A percentile compares a stretch with the other conserved stretches of the same genome.
These are phyloP conservation scores for Platysteira castanea DNA, from an alignment of 2,113 vertebrate genomes.

Conservation along the genomic window DNA sequence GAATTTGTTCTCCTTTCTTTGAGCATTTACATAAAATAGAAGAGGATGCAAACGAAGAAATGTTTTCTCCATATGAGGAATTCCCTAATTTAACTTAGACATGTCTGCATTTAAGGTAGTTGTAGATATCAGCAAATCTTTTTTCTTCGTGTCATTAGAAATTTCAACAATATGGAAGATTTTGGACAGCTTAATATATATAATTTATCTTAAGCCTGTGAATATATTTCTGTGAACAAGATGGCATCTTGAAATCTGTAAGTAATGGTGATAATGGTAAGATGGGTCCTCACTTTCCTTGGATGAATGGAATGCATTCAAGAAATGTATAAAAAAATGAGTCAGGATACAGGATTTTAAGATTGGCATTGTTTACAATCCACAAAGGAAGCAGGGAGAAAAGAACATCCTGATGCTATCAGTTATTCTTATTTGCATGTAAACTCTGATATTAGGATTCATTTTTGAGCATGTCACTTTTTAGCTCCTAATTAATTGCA, in stretches of 20 bases:
- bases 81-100: constrained; percentile 12
- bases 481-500: constrained; percentile 72
- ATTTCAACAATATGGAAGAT: not conserved
- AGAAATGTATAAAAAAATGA: not conserved
- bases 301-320: not conserved
- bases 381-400: constrained; percentile 34
- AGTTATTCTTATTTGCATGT: constrained; percentile 33
- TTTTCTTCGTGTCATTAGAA: not conserved
- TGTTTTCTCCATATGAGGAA: not conserved
- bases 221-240: constrained; percentile 2
- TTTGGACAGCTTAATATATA: not conserved
- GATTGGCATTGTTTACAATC: not conserved
- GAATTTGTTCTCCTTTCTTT: constrained; percentile 35
- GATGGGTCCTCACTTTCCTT: not conserved
- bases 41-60: constrained; percentile 40
- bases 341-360: not conserved
- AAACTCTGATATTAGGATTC: constrained; percentile 52
- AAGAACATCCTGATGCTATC: constrained; percentile 29
- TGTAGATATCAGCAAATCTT: not conserved
- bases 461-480: constrained; percentile 59
- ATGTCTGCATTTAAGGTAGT: not conserved
- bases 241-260: constrained; percentile 32
- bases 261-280: not conserved
- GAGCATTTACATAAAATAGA: constrained; percentile 54
- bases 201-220: not conserved